phyloP scores from a whole-genome alignment of 2,888 invertebrate species.

The Campoplex nolae region DNA sequence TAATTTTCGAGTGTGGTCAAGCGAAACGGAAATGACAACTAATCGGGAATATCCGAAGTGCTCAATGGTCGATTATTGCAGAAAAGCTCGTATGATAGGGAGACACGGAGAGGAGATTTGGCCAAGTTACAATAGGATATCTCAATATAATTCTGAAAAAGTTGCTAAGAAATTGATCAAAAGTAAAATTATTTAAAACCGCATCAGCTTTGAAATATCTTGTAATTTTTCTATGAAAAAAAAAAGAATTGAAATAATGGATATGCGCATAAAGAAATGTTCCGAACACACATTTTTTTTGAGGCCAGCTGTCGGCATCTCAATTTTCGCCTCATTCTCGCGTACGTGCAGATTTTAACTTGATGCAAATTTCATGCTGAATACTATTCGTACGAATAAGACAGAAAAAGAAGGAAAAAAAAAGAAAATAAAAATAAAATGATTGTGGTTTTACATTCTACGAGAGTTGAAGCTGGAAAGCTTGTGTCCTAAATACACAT shows the following conservation, averaged over 20 bases:
- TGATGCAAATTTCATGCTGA: conserved; percentile 9
- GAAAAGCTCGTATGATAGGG: neutral
- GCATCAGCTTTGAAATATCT: neutral
- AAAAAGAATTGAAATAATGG: neutral
- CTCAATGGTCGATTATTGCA: neutral
- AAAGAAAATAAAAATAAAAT: neutral
- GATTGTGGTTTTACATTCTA: neutral
- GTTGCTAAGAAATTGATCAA: neutral
- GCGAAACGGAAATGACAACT: neutral
- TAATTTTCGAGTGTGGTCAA: conserved; percentile 19
- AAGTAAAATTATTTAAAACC: neutral
- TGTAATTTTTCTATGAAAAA: neutral
- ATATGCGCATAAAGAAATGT: neutral
- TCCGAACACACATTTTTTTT: neutral
- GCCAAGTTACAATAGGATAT: neutral
- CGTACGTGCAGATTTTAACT: neutral
- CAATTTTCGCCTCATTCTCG: neutral
- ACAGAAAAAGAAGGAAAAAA: neutral
- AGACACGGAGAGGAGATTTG: neutral
- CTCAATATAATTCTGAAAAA: neutral
- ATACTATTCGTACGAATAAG: neutral
- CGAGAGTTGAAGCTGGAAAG: neutral
- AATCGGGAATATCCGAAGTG: conserved; percentile 5
- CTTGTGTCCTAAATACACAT: neutral
- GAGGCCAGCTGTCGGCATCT: neutral